These are phyloP conservation scores for Himalopsyche tibetana DNA, from an alignment of 2,888 invertebrate genomes.

Conservation along the genomic window DNA sequence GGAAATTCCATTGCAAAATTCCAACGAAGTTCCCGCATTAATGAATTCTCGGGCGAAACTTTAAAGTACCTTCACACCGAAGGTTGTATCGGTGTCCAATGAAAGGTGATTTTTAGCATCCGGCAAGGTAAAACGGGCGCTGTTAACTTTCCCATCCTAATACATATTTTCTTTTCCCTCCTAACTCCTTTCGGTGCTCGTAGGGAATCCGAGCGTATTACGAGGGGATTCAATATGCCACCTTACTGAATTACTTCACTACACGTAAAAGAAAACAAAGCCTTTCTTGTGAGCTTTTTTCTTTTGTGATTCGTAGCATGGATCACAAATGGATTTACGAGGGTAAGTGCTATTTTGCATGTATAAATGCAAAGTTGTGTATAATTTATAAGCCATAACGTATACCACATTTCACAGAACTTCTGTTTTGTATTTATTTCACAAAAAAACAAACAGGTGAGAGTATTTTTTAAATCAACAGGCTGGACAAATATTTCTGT, in stretches of 20 bases:
- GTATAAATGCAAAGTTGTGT: slow-evolving; percentile 11
- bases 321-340: slow-evolving; percentile 11
- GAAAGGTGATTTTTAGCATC: slow-evolving; percentile 6
- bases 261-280: slow-evolving; percentile 28
- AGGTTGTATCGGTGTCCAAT: slow-evolving; percentile 20
- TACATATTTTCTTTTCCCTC: not conserved
- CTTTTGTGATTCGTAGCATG: slow-evolving; percentile 11
- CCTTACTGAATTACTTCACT: not conserved
- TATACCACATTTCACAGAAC: not conserved
- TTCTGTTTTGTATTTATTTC: too few relatives aligned
- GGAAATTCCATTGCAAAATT: not conserved
- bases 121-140: not conserved
- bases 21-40: not conserved
- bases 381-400: not conserved
- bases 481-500: too few relatives aligned
- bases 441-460: too few relatives aligned
- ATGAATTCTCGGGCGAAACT: not conserved
- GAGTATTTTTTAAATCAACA: too few relatives aligned
- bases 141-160: not conserved
- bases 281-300: slow-evolving; percentile 24
- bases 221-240: slow-evolving; percentile 45
- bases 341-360: slow-evolving; percentile 10
- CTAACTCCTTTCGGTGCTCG: slow-evolving; percentile 28
- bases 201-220: slow-evolving; percentile 43
- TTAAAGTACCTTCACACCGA: not conserved